These are phyloP conservation scores for Hirtodrosophila histrioides DNA, from an alignment of 2,888 invertebrate genomes.

Conservation along the genomic window DNA sequence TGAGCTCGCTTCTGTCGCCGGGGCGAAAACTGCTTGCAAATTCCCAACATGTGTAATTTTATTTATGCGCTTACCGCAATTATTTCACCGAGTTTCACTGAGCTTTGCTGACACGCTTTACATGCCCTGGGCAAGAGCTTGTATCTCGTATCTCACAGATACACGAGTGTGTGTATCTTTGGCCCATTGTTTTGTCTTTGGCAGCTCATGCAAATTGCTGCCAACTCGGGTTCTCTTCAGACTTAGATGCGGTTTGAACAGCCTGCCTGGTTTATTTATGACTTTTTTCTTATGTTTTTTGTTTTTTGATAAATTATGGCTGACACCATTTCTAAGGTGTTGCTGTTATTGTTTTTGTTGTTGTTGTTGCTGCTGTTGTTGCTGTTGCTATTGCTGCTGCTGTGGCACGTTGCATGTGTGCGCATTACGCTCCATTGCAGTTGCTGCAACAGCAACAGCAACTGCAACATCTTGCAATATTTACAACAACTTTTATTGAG, in stretches of 20 bases:
- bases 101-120: conserved; percentile 77
- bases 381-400: conserved; percentile 60
- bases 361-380: conserved; percentile 62
- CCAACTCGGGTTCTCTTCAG: conserved; percentile 53
- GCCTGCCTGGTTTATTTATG: conserved; percentile 64
- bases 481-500: conserved; percentile 37
- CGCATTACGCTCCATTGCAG: conserved; percentile 75
- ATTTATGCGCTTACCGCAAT: conserved; percentile 70
- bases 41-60: conserved; percentile 62
- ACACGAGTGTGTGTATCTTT: conserved; percentile 20
- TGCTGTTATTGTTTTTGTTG: conserved; percentile 17
- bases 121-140: conserved; percentile 59
- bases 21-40: conserved; percentile 47
- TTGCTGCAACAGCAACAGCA: conserved; percentile 41
- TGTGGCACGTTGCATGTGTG: conserved; percentile 67
- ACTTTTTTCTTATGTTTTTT: conserved; percentile 37
- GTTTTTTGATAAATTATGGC: conserved; percentile 43
- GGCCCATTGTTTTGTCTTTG: conserved; percentile 64
- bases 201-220: conserved; percentile 60
- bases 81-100: conserved; percentile 79
- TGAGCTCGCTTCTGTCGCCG: conserved; percentile 27
- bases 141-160: conserved; percentile 60
- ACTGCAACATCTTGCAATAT: conserved; percentile 69
- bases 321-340: conserved; percentile 9
- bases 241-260: conserved; percentile 64